These are phyloP conservation scores for Natator depressus DNA, from an alignment of 2,113 vertebrate species.

Conservation along the genomic window DNA sequence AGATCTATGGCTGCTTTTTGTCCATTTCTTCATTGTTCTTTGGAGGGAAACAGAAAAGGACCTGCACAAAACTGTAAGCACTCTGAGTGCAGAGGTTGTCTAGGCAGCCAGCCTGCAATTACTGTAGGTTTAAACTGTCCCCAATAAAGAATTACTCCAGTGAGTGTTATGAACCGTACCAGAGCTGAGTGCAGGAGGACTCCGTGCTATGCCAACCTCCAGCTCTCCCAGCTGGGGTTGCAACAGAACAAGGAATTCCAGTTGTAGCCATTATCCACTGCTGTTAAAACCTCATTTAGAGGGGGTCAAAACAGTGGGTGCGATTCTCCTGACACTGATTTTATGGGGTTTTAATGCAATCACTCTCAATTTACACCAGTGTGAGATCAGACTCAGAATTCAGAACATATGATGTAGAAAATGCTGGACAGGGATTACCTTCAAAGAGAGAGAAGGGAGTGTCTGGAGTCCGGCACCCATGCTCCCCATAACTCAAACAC, in stretches of 20 bases:
- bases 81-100: background rate
- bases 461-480: slow-evolving; percentile 94
- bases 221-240: background rate
- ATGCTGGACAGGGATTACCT: slow-evolving; percentile 82
- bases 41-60: background rate
- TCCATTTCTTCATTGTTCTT: background rate
- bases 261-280: background rate
- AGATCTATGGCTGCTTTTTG: background rate
- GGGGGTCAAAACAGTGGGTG: background rate
- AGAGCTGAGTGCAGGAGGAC: background rate
- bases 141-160: background rate
- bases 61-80: background rate
- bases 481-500: slow-evolving; percentile 96
- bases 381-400: background rate
- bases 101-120: background rate
- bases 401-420: background rate
- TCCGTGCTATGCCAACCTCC: background rate
- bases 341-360: background rate
- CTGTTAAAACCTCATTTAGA: background rate
- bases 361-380: background rate
- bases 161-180: background rate
- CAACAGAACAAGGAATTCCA: background rate
- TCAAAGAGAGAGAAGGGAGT: slow-evolving; percentile 97
- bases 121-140: background rate
- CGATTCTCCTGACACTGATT: background rate